Evolutionary conservation across 2,113 vertebrate genomes (phyloP), one percentile per base, ranked within the genome.

Genomic region (Pseudorhombus dupliciocellatus): DNA sequence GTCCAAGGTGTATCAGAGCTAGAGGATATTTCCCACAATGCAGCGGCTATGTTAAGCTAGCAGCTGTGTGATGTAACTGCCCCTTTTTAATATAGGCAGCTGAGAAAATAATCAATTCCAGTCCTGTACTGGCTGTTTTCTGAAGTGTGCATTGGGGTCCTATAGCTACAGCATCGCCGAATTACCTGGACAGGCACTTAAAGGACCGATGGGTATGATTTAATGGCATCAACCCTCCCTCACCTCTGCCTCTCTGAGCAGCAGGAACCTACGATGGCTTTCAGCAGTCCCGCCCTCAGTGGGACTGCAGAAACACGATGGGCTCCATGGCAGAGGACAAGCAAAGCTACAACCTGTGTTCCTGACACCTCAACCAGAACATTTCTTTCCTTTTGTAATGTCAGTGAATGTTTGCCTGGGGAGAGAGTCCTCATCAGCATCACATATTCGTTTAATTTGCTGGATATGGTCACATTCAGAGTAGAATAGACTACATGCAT

Each of bases 1-100:
- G 73, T 87, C 46, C 40, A 70, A 70, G 75, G 69, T 83, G 77
- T 70, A 28, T 50, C 37, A 50, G 42, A 52, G 40, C 37, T 77
- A 62, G 66, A 5, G 58, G 73, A 84, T 58, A 31, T 71, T 54
- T 83, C 83, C 84, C 79, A 86, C 20, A 81, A 89, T 84, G 79
- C 89, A 88, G 69, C 59, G 9, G 82, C 22, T n/a, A 46, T 54
- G 21, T 63, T 57, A 60, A 59, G 76, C 62, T 79, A 1, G 1
- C 64, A 76, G 79, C 40, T 51, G 53, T 73, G 76, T 84, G 66
- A 83, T 84, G 77, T 74, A 79, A 81, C 60, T 68, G 73, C 16
- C 66, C 26, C 77, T 75, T 79, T 75, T 76, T 53, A 59, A 31
- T 54, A 8, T 34, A 63, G 37, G 50, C 9, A 63, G 44, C 24